These are phyloP conservation scores for Scolopax rusticola DNA, from an alignment of 2,797 vertebrate genomes.

Conservation along the genomic window DNA sequence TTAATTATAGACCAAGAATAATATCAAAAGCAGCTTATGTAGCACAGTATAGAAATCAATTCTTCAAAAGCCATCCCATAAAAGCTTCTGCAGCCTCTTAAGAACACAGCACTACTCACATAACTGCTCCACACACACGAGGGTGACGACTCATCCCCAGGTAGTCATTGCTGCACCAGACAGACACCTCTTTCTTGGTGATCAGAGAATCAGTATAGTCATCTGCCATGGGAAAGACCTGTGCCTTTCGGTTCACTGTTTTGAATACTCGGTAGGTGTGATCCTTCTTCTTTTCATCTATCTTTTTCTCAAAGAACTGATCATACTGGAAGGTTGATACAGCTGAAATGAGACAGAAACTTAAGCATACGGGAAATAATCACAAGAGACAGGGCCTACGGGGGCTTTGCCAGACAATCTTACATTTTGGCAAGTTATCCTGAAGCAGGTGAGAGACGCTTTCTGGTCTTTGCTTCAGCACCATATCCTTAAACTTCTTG, in stretches of 20 bases:
- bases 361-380: background rate
- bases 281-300: constrained; percentile 89
- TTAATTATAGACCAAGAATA: background rate
- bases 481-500: constrained; percentile 83
- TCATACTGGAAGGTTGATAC: constrained; percentile 93
- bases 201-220: constrained; percentile 86
- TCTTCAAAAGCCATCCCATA: background rate
- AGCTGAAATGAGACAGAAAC: constrained; percentile 64
- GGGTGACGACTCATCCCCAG: constrained; percentile 95
- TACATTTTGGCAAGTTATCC: constrained; percentile 94
- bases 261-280: constrained; percentile 95
- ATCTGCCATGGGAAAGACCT: constrained; percentile 91
- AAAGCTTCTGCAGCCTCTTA: background rate
- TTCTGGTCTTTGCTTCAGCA: constrained; percentile 90
- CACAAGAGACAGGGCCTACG: background rate
- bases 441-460: constrained; percentile 93
- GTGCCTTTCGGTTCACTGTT: constrained; percentile 89
- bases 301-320: constrained; percentile 91
- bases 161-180: constrained; percentile 98
- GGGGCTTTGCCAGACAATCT: background rate
- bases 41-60: background rate
- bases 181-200: constrained; percentile 89
- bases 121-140: constrained; percentile 85
- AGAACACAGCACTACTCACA: constrained; percentile 80
- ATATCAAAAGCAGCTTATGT: background rate